These are phyloP conservation scores for Pedionomus torquatus DNA, from an alignment of 2,113 vertebrate genomes.

Conservation along the genomic window DNA sequence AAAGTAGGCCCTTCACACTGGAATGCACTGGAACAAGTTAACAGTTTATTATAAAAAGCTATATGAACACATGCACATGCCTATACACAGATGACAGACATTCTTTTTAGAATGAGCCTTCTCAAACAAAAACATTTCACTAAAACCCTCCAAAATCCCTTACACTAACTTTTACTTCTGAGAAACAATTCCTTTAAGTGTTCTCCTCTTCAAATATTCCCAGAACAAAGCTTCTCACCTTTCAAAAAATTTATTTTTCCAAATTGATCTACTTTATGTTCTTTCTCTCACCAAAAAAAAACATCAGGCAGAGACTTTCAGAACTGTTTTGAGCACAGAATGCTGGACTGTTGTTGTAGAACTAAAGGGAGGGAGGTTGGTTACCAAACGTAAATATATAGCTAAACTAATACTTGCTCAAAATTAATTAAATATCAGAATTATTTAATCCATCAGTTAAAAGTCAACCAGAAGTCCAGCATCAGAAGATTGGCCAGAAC, in stretches of 20 bases:
- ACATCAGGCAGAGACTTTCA: not conserved
- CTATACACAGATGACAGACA: not conserved
- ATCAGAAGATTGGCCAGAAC: not conserved
- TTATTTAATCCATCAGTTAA: not conserved
- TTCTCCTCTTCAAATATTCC: not conserved
- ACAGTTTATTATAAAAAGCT: not conserved
- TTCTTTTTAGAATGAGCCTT: too few species aligned
- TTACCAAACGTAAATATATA: not conserved
- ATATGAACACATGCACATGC: accelerated
- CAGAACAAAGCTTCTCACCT: not conserved
- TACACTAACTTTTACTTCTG: not conserved
- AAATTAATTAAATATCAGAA: not conserved
- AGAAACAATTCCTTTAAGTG: not conserved
- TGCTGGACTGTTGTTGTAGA: not conserved
- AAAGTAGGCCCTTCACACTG: not conserved
- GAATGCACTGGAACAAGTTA: not conserved
- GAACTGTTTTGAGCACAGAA: not conserved
- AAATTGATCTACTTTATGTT: not conserved
- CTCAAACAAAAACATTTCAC: accelerated
- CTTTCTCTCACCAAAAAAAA: not conserved
- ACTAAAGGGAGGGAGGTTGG: not conserved
- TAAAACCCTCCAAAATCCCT: not conserved
- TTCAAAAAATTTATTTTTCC: not conserved
- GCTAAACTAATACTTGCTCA: not conserved
- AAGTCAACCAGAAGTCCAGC: not conserved